Evolutionary conservation across 2,113 vertebrate genomes (phyloP).

Genomic region (Rhizomys pruinosus): DNA sequence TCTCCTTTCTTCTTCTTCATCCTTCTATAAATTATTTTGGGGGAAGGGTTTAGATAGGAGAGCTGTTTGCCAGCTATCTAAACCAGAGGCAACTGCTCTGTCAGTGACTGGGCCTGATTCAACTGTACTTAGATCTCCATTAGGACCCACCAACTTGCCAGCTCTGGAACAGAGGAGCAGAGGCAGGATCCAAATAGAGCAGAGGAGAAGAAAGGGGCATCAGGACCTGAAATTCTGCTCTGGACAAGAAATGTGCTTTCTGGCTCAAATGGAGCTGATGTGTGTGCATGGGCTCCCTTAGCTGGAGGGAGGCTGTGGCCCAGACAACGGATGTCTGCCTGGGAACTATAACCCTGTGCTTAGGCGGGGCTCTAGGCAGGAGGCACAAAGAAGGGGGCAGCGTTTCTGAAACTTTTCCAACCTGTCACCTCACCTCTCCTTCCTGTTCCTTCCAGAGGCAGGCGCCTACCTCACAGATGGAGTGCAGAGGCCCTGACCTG

Average conservation of each 20-base stretch:
- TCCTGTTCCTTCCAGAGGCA: background rate
- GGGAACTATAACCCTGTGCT: background rate
- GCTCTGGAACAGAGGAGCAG: background rate
- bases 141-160: fast-evolving
- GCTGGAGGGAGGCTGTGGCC: too few relatives aligned
- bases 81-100: fast-evolving
- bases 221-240: background rate
- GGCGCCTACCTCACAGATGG: background rate
- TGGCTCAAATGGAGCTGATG: background rate
- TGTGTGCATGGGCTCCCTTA: background rate
- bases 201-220: background rate
- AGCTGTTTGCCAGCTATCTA: fast-evolving
- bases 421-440: background rate
- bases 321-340: background rate
- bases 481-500: background rate
- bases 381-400: background rate
- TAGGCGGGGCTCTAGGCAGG: fast-evolving
- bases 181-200: background rate
- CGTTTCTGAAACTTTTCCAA: background rate
- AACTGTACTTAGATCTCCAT: background rate
- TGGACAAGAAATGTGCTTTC: background rate
- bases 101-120: too few relatives aligned
- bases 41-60: background rate
- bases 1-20: background rate
- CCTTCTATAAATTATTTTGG: background rate